A percentile compares a stretch with the other conserved stretches of the same genome.
These are phyloP conservation scores for Dermolepida albohirtum DNA, from an alignment of 2,888 invertebrate genomes.

Conservation along the genomic window DNA sequence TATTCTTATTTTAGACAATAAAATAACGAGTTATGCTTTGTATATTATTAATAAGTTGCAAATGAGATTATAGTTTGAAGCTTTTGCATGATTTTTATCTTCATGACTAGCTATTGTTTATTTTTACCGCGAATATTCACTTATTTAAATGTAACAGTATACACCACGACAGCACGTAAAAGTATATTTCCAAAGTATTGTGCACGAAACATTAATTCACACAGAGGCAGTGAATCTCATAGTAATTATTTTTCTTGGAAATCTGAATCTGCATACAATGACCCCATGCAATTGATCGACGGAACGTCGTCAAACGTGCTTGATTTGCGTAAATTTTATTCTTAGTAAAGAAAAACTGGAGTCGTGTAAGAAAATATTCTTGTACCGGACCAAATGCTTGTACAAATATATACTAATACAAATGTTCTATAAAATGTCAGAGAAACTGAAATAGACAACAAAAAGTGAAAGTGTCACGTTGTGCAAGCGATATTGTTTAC, in stretches of 20 bases:
- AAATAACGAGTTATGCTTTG: no score
- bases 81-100: neutral
- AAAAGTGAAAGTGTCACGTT: no score
- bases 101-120: constrained; percentile 1
- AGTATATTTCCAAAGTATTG: constrained; percentile 16
- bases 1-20: no score
- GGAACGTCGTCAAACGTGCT: constrained; percentile 17
- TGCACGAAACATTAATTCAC: constrained; percentile 22
- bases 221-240: constrained; percentile 27
- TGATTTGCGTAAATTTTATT: constrained; percentile 23
- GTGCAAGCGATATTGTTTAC: no score
- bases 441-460: no score
- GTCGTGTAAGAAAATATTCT: neutral
- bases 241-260: constrained; percentile 32
- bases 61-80: neutral
- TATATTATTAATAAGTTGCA: neutral
- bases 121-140: neutral
- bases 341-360: neutral
- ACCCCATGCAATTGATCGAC: constrained; percentile 16
- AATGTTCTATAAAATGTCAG: neutral
- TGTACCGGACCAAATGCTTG: neutral
- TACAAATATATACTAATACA: neutral
- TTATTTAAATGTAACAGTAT: constrained; percentile 15
- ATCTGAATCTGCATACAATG: constrained; percentile 33
- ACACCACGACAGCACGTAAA: constrained; percentile 19